A percentile compares a stretch with the other conserved stretches of the same genome.
These are phyloP conservation scores for Parasteatoda tepidariorum DNA, from an alignment of 1,140 invertebrate species.

Conservation along the genomic window DNA sequence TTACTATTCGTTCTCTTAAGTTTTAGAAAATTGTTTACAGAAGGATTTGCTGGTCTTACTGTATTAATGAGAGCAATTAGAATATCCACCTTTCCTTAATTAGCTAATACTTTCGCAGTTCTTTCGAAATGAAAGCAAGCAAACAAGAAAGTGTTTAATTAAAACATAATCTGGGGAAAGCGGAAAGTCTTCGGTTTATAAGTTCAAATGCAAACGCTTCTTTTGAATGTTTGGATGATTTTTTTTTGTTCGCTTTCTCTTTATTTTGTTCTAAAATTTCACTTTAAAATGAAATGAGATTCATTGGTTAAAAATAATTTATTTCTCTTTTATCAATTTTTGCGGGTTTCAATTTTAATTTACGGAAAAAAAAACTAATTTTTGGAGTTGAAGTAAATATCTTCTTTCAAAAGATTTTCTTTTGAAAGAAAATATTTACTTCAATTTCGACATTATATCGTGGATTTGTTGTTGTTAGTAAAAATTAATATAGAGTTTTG, in stretches of 20 bases:
- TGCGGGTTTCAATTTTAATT: too few species aligned
- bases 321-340: too few species aligned
- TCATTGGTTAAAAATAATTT: too few species aligned
- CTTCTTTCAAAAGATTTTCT: too few species aligned
- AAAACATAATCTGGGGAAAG: conserved; percentile 55
- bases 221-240: conserved; percentile 30
- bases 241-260: conserved; percentile 28
- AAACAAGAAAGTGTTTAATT: conserved; percentile 57
- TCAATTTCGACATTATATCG: too few species aligned
- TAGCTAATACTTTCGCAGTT: conserved; percentile 59
- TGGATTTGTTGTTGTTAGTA: too few species aligned
- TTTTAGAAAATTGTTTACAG: conserved; percentile 57
- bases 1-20: conserved; percentile 29
- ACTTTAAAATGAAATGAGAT: too few species aligned
- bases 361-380: too few species aligned
- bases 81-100: conserved; percentile 57
- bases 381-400: too few species aligned
- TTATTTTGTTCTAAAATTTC: conserved; percentile 32
- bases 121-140: conserved; percentile 46
- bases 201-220: conserved; percentile 51
- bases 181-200: conserved; percentile 28
- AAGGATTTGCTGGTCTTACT: conserved; percentile 55
- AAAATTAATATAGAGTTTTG: too few species aligned
- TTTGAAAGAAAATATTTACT: too few species aligned
- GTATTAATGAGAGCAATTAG: conserved; percentile 60